Conservation (phyloP, 2,797 vertebrate species). For the Leucoraja ocellata region DNA sequence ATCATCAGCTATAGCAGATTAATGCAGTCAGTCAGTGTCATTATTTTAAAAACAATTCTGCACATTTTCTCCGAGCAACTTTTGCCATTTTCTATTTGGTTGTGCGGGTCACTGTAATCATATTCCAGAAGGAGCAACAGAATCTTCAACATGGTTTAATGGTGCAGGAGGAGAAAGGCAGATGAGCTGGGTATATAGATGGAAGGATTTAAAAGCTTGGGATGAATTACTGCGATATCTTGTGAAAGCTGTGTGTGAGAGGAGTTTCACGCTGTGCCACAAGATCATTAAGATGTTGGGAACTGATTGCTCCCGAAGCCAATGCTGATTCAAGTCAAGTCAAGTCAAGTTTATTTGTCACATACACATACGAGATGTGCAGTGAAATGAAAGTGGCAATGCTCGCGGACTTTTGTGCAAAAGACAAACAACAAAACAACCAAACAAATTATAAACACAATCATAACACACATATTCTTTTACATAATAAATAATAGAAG, state of each 20-base stretch:
- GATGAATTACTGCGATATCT: conserved; percentile 30
- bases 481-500: too few relatives aligned
- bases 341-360: too few relatives aligned
- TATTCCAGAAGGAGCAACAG: too few relatives aligned
- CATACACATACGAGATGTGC: too few relatives aligned
- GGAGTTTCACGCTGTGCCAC: conserved; percentile 26
- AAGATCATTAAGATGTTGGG: conserved; percentile 22
- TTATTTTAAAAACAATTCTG: not conserved
- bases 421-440: too few relatives aligned
- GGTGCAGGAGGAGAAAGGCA: not conserved
- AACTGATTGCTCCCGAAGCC: conserved; percentile 4
- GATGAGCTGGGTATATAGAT: not conserved
- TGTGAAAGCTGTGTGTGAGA: not conserved
- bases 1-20: not conserved
- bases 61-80: not conserved
- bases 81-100: not conserved
- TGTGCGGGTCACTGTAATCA: not conserved
- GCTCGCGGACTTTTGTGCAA: too few relatives aligned
- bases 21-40: not conserved
- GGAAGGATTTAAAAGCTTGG: not conserved
- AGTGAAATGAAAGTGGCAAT: too few relatives aligned
- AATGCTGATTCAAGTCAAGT: not conserved
- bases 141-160: not conserved
- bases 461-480: too few relatives aligned
- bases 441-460: too few relatives aligned